Evolutionary conservation across 1,140 invertebrate genomes (phyloP), one percentile per base, ranked within the genome.

Genomic region (Cherax quadricarinatus): DNA sequence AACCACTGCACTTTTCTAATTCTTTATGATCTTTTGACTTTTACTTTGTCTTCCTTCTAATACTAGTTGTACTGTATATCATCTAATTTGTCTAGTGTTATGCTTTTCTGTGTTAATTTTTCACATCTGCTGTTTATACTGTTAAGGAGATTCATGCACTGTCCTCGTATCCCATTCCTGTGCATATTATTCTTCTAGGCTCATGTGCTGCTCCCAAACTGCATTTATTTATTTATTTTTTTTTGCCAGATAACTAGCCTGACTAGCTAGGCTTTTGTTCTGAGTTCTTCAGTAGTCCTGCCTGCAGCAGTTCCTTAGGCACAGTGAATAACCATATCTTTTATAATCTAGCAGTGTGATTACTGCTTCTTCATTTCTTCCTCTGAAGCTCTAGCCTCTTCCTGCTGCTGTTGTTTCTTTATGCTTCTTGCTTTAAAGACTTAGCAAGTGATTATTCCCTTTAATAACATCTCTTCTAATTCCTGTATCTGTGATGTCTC

Each of bases 401-500:
- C 24, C 48, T 49, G 12, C 57, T 73, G 60, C 57, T 48, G 49
- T 88, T 18, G 51, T 88, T 60, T n/a, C 75, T 78, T 53, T 88
- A 62, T 60, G 75, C 86, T 88, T 82, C 79, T 82, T 78, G 88
- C 53, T 57, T 90, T n/a, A 83, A 75, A 60, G 81, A 84, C 66
- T 53, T 83, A 78, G 66, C 88, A 70, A 85, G 88, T 24, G 51
- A 49, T 70, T 73, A 83, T 73, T 84, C 79, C 88, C 49, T 82
- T 70, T 30, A 57, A 73, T 79, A 62, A 75, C 53, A 49, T 84
- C 75, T 73, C 81, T 90, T 90, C 82, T 62, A 57, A 30, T 90
- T 73, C 81, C 75, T 85, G 57, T 83, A 49, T 90, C 70, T 90
- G 80, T 90, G 49, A 90, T 90, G 88, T 90, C 88, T 90, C 81